phyloP scores from a whole-genome alignment of 2,797 vertebrate species.

The Sebastes kiyomatsui region DNA sequence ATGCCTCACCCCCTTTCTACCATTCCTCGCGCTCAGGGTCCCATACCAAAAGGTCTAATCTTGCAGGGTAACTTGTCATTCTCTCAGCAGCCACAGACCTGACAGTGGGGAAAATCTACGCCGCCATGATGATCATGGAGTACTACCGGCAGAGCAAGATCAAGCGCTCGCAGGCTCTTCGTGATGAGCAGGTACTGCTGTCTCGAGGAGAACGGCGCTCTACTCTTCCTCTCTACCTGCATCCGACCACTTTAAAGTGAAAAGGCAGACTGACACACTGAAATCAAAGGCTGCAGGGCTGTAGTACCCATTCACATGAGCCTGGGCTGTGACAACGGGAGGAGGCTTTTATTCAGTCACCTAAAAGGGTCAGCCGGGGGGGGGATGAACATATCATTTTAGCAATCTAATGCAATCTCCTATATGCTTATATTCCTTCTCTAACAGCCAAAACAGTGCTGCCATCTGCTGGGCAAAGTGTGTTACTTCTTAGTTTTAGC shows the following conservation, averaged over 20 bases:
- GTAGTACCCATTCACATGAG: slow-evolving; percentile 39
- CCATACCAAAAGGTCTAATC: slow-evolving; percentile 82
- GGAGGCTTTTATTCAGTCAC: slow-evolving; percentile 9
- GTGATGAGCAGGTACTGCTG: slow-evolving; percentile 90
- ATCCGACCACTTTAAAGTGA: slow-evolving; percentile 38
- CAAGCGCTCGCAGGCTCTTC: slow-evolving; percentile 92
- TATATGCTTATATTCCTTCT: not conserved
- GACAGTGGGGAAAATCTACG: slow-evolving; percentile 97
- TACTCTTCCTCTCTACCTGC: slow-evolving; percentile 21
- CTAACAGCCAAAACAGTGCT: slow-evolving; percentile 34
- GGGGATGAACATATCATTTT: not conserved
- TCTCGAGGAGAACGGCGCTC: slow-evolving; percentile 30
- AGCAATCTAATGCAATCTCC: not conserved
- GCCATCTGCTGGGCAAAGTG: slow-evolving; percentile 68
- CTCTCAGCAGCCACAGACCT: slow-evolving; percentile 93
- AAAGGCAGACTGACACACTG: slow-evolving; percentile 72
- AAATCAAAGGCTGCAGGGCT: slow-evolving; percentile 56
- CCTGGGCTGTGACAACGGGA: slow-evolving; percentile 70
- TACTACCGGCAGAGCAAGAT: slow-evolving; percentile 98
- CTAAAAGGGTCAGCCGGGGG: not conserved
- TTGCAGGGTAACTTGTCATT: slow-evolving; percentile 88
- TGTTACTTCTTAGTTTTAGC: not conserved
- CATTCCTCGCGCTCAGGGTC: slow-evolving; percentile 82
- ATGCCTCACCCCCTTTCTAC: slow-evolving; percentile 65
- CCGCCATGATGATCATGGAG: slow-evolving; percentile 99